Base-by-base conservation (phyloP, 2,797 vertebrate genomes). In the Australoheros facetus region DNA sequence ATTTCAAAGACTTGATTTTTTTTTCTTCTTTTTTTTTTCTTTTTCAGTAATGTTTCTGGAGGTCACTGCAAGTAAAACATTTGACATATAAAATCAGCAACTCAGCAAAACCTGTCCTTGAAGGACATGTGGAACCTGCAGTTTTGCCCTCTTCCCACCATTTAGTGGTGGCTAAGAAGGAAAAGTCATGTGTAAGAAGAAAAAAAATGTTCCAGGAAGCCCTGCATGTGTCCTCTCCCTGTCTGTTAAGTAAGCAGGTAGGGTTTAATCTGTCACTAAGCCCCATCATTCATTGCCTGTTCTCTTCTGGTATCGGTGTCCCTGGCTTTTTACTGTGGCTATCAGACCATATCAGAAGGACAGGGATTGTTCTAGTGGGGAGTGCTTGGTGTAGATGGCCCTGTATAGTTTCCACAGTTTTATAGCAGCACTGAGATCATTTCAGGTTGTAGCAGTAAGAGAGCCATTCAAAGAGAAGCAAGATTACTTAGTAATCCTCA, bases 231-330 rank as follows among this genome's bases (percentile, higher is more conserved):
- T 59, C 23, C 28, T 23, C 75, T 54, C 57, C 48, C 70, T 34
- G 64, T 77, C 71, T 76, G 81, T 66, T 72, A 71, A 73, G 60
- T 66, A 75, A 75, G 73, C 74, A 85, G 88, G 83, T 89, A 60
- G 75, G 86, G 82, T 92, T 91, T 93, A 94, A 93, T 92, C 87
- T 86, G 87, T 93, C 74, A 89, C 92, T 83, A 79, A 89, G 79
- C 73, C 75, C 79, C 72, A 85, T 88, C 84, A 92, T 88, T 94
- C 86, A 93, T 94, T 92, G 83, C 73, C 83, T 75, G 51, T 79
- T 75, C 71, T 87, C 66, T 23, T 74, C 66, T 11, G 16, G 71
- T 89, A 81, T 90, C 82, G 30, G 73, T 87, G 83, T 90, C 76
- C 70, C 71, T 71, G 82, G 64, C 51, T 71, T 86, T 88, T 72